phyloP scores from a whole-genome alignment of 2,113 vertebrate genomes.

The Microtus richardsoni region DNA sequence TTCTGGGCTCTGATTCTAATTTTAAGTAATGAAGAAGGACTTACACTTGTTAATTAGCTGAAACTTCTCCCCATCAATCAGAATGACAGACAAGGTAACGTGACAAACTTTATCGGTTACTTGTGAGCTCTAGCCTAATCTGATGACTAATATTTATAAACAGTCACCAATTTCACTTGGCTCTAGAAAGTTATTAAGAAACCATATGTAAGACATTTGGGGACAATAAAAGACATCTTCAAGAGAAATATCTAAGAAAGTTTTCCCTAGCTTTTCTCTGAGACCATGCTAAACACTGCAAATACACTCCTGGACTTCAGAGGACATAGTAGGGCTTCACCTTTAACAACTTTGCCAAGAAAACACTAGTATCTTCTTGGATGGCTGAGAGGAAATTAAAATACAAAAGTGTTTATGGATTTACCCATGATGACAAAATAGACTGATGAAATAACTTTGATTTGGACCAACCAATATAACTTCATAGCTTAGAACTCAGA shows the following conservation, averaged over 20 bases:
- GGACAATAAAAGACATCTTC: background rate
- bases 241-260: background rate
- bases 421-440: background rate
- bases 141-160: background rate
- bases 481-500: background rate
- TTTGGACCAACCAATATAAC: background rate
- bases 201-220: background rate
- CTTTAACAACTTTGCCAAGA: background rate
- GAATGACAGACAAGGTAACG: background rate
- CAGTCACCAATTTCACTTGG: background rate
- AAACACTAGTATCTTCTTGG: slow-evolving; percentile 5
- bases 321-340: background rate
- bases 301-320: background rate
- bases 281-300: background rate
- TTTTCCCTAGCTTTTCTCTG: background rate
- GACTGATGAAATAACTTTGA: background rate
- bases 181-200: background rate
- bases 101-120: background rate
- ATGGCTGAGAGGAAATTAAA: background rate
- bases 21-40: slow-evolving; percentile 37
- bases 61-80: background rate
- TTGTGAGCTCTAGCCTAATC: background rate
- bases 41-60: background rate
- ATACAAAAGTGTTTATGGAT: background rate
- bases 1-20: slow-evolving; percentile 21